These are phyloP conservation scores for Malthinus seriepunctatus DNA, from an alignment of 2,888 invertebrate species.

Conservation along the genomic window DNA sequence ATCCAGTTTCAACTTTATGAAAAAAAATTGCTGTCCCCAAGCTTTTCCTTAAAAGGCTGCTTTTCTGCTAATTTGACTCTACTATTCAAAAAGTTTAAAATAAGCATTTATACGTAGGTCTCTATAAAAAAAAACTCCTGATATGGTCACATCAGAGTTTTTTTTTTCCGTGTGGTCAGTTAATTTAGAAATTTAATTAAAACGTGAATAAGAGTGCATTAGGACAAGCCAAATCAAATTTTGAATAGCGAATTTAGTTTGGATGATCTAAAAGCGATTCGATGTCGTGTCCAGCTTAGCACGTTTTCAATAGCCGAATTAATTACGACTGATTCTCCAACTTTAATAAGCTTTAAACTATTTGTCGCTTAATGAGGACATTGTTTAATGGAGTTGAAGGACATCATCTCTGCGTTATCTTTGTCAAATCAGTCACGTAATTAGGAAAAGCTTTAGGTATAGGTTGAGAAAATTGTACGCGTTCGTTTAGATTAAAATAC, in stretches of 20 bases:
- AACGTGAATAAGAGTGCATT: background rate
- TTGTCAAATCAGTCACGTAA: constrained; percentile 23
- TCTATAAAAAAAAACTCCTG: no score
- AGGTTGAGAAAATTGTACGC: constrained; percentile 3
- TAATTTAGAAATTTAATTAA: no score
- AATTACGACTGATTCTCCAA: constrained; percentile 28
- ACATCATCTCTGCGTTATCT: constrained; percentile 13
- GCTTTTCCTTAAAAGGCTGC: no score
- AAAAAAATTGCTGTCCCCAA: no score
- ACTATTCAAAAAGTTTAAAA: no score
- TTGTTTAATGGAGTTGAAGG: constrained; percentile 20
- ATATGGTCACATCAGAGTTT: no score
- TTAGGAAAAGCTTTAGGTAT: constrained; percentile 3
- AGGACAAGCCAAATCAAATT: constrained; percentile 20
- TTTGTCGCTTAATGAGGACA: constrained; percentile 24
- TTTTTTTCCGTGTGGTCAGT: no score
- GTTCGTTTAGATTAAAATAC: constrained; percentile 22
- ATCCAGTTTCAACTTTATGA: no score
- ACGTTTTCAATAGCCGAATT: constrained; percentile 31
- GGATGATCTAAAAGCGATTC: constrained; percentile 35
- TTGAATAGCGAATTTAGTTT: constrained; percentile 27
- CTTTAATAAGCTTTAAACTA: constrained; percentile 31
- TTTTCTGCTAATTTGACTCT: no score
- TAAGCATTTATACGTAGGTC: no score
- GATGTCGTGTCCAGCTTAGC: constrained; percentile 33